A percentile compares a stretch with the other conserved stretches of the same genome.
Evolutionary conservation across 1,140 invertebrate genomes (phyloP).

Genomic region (Pogonomyrmex californicus): DNA sequence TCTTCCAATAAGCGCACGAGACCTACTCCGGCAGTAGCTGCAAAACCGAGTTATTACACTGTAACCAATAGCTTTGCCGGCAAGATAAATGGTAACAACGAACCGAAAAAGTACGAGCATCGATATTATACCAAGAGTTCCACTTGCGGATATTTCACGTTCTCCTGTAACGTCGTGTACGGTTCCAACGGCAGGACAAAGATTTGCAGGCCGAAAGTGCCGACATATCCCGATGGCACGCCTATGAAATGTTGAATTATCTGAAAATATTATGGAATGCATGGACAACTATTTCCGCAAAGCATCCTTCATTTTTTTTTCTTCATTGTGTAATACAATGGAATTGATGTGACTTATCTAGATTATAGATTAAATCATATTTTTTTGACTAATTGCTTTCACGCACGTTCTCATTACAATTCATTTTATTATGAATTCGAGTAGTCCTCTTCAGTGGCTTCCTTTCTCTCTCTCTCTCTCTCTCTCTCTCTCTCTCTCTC

Average conservation of each 20-base stretch:
- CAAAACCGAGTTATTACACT: constrained; percentile 86
- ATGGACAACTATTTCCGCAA: constrained; percentile 20
- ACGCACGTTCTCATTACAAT: not conserved
- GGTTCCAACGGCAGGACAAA: constrained; percentile 92
- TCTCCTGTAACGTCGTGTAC: constrained; percentile 93
- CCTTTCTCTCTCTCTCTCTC: too few species aligned
- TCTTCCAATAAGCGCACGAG: constrained; percentile 49
- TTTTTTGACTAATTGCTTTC: constrained; percentile 33
- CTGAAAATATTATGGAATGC: not conserved
- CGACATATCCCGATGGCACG: constrained; percentile 87
- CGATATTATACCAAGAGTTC: constrained; percentile 94
- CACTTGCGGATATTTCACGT: constrained; percentile 94
- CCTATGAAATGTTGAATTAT: constrained; percentile 85
- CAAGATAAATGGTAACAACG: constrained; percentile 88
- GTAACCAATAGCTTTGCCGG: constrained; percentile 93
- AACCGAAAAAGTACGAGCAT: constrained; percentile 86
- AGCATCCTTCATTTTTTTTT: constrained; percentile 11
- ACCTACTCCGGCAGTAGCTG: constrained; percentile 10
- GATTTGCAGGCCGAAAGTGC: constrained; percentile 92
- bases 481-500: too few species aligned
- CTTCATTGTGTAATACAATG: not conserved
- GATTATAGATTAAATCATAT: constrained; percentile 16
- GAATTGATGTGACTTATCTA: not conserved
- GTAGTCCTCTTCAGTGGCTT: not conserved
- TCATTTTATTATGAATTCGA: constrained; percentile 21